A percentile compares a stretch with the other conserved stretches of the same genome.
Evolutionary conservation across 1,140 invertebrate species (phyloP).

Genomic region (Leptinotarsa undecemlineata): DNA sequence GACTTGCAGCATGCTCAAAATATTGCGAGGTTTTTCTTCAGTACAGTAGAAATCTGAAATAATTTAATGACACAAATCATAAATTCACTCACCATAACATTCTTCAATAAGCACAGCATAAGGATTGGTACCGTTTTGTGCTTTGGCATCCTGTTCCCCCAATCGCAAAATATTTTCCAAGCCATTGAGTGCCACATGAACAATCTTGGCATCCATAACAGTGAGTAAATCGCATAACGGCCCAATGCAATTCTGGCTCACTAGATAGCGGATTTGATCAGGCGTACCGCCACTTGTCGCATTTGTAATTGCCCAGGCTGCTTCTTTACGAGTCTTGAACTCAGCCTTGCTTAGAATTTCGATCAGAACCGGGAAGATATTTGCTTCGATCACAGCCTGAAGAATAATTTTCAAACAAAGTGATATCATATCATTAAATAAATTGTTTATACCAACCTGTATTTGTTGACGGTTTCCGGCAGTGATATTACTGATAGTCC

Average conservation of each 20-base stretch:
- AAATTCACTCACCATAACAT: conserved; percentile 81
- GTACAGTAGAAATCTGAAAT: too few species aligned
- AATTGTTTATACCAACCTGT: conserved; percentile 60
- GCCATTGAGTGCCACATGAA: conserved; percentile 96
- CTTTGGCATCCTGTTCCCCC: conserved; percentile 81
- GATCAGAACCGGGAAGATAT: conserved; percentile 92
- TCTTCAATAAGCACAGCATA: conserved; percentile 94
- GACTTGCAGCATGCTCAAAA: too few species aligned
- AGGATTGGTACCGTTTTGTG: conserved; percentile 78
- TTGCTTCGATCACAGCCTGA: conserved; percentile 92
- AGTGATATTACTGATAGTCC: conserved; percentile 98
- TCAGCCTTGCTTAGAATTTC: conserved; percentile 90
- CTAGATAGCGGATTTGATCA: conserved; percentile 84
- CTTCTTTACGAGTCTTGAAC: conserved; percentile 97
- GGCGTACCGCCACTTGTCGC: conserved; percentile 93
- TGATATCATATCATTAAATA: too few species aligned
- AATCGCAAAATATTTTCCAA: conserved; percentile 94
- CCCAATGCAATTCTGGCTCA: conserved; percentile 81
- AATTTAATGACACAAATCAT: conserved; percentile 23
- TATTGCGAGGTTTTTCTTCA: too few species aligned
- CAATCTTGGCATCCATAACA: conserved; percentile 93
- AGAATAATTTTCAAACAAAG: background rate
- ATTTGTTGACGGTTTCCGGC: conserved; percentile 95
- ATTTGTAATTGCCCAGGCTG: conserved; percentile 97
- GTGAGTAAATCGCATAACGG: conserved; percentile 93